Base-by-base conservation (phyloP, 1,140 invertebrate species). In the Magallana ariakensis region DNA sequence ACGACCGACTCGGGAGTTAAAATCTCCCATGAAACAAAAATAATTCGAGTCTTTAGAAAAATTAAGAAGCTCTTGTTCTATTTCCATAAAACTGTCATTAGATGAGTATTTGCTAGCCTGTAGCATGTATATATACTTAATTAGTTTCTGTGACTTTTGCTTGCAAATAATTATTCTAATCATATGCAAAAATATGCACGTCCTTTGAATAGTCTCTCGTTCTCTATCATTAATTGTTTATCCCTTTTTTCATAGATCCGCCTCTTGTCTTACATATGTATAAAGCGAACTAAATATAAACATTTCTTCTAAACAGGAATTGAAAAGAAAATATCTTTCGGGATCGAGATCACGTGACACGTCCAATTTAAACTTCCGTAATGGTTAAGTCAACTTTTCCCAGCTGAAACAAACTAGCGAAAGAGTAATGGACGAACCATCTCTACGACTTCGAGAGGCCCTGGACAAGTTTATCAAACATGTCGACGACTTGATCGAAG, bases 401-500 rank as follows among this genome's bases (percentile, higher is more conserved):
- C 53, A n/a, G 80, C 15, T 15, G 46, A 82, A 82, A 80, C 26
- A 33, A 85, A 75, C 33, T 2, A 26, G 22, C 33, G 66, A 75
- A 75, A 16, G 19, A 56, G 75, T 10, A 11, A 88, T 88, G 87
- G 87, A 58, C 4, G 85, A 88, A 5, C 81, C 84, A 33, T 53
- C 83, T 8, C 53, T 80, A 13, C 54, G 66, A 53, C 66, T 88
- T 3, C 83, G 94, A 89, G 94, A 92, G 83, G 93, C 95, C 86
- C 92, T 96, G 55, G 92, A 94, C 86, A 96, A 95, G 91, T 96
- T 96, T 93, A 92, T 96, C 26, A 95, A 95, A 87, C 94, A 96
- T 92, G 95, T 95, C 86, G 95, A 96, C 87, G 94, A 94, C 82
- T 92, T 95, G 87, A 95, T 95, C 90, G 84, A 89, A 11, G 93